Evolutionary conservation across 1,140 invertebrate species (phyloP), one percentile per base, ranked within the genome.

Genomic region (Ericerus pela): DNA sequence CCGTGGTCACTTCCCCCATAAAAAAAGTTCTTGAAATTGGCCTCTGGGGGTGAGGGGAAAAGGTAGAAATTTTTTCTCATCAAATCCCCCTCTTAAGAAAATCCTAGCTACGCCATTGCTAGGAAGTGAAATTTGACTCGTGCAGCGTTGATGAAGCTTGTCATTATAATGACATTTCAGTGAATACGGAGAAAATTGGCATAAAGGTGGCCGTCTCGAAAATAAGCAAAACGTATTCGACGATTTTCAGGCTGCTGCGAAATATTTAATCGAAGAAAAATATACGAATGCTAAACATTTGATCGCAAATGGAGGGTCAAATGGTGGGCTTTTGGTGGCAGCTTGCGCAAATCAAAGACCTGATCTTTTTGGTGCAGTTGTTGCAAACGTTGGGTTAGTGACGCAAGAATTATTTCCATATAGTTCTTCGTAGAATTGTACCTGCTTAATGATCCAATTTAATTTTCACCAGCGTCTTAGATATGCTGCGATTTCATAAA

Each of bases 211-310:
- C 11, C 79, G 87, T 22, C 75, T 93, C 43, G 75, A 82, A 0
- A 95, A 96, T 60, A 99, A 98, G 69, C 95, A 98, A 73, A 99
- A 98, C 73, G 84, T 85, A 33, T 98, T 98, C 70, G 85, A 97
- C 72, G 96, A 99, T 73, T 97, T 99, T 70, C 85, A 90, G 66
- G 73, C 78, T 58, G 93, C 93, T 16, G 94, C 88, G 0, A 82
- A 96, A 70, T 96, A 89, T 73, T 76, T 99, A 11, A 78, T 96
- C 30, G 65, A 76, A 12, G 77, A 90, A 59, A 79, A 82, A 14
- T 96, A 95, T 67, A 96, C 92, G 0, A 73, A 68, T 24, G 70
- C 78, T 14, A 69, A 77, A 43, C 85, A 84, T 69, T 72, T 99
- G 30, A 81, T 79, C 1, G 94, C 96, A 62, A 84, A 95, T 69